Percentiles rank a stretch among this genome's conserved stretches.
These are phyloP conservation scores for Ammodytes dubius DNA, from an alignment of 2,113 vertebrate genomes.

Conservation along the genomic window DNA sequence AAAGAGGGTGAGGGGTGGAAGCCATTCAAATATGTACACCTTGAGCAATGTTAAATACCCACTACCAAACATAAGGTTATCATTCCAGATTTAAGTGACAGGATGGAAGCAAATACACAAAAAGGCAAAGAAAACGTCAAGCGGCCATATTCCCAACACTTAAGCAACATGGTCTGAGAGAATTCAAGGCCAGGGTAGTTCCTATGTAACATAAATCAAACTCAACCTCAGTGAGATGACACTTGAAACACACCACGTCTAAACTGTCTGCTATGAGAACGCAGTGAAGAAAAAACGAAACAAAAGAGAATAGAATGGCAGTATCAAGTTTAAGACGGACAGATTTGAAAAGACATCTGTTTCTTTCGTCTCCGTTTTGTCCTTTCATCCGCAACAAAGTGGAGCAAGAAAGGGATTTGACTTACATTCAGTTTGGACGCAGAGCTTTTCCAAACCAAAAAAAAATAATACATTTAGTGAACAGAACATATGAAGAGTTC, in stretches of 20 bases:
- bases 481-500: too few species aligned
- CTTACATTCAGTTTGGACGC: too few species aligned
- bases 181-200: not conserved
- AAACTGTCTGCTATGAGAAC: not conserved
- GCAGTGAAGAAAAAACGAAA: not conserved
- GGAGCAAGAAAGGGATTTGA: conserved; percentile 22
- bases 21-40: not conserved
- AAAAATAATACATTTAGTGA: too few species aligned
- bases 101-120: not conserved
- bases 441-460: too few species aligned
- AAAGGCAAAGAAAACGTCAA: not conserved
- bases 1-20: not conserved
- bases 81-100: not conserved
- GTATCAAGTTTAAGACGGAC: conserved; percentile 12
- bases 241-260: not conserved
- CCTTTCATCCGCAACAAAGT: conserved; percentile 11
- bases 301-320: conserved; percentile 5
- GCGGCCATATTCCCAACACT: not conserved
- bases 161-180: not conserved
- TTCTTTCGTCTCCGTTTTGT: not conserved
- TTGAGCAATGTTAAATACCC: not conserved
- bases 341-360: conserved; percentile 38
- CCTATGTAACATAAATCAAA: not conserved
- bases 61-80: conserved; percentile 3
- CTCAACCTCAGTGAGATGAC: not conserved